Conservation (phyloP, 2,797 vertebrate species). For the Rhinophrynus dorsalis region DNA sequence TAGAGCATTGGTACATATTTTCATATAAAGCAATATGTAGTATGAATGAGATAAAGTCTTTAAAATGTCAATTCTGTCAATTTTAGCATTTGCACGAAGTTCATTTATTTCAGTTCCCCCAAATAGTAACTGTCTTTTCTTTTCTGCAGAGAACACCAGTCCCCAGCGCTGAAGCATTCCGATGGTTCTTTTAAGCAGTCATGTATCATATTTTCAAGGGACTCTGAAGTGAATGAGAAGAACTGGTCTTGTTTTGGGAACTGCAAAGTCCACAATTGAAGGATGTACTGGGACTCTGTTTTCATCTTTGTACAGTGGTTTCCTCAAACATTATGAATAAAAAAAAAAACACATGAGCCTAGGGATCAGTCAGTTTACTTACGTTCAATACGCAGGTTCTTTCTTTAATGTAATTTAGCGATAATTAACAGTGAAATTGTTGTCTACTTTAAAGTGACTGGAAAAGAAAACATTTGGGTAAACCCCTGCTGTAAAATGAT, state of each 20-base stretch:
- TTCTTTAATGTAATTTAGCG: conserved; percentile 79
- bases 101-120: too few species aligned
- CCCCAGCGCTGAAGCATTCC: conserved; percentile 93
- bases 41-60: too few species aligned
- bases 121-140: too few species aligned
- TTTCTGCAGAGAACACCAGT: conserved; percentile 93
- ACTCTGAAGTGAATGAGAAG: conserved; percentile 80
- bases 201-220: conserved; percentile 75
- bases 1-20: too few species aligned
- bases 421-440: conserved; percentile 75
- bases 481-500: conserved; percentile 91
- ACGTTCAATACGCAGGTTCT: conserved; percentile 65
- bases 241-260: conserved; percentile 88
- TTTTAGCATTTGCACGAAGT: too few species aligned
- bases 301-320: conserved; percentile 78
- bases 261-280: conserved; percentile 80
- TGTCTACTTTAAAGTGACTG: conserved; percentile 82
- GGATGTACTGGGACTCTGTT: conserved; percentile 79
- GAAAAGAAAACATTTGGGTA: conserved; percentile 76
- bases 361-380: conserved; percentile 71
- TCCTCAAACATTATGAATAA: conserved; percentile 63
- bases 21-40: too few species aligned
- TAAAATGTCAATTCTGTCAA: too few species aligned
- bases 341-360: conserved; percentile 59
- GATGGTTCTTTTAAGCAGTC: conserved; percentile 97